A percentile compares a stretch with the other conserved stretches of the same genome.
Conservation (phyloP, 2,888 invertebrate species). For the Drosophila stalkeri region DNA sequence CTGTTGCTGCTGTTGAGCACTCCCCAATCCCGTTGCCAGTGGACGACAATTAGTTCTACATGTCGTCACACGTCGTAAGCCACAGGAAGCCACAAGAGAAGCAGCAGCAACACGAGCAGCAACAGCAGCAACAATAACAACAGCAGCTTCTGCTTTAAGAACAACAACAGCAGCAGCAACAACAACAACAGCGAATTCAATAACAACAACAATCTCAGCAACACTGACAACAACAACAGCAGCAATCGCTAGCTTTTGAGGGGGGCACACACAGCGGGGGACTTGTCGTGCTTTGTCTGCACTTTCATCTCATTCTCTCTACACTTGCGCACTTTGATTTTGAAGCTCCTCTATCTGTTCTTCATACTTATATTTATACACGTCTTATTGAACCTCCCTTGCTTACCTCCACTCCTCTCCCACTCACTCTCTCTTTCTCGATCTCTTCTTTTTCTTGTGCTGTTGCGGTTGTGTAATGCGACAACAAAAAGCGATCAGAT, state of each 20-base stretch:
- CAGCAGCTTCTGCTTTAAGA: neutral
- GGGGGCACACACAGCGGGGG: constrained; percentile 44
- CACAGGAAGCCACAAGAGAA: constrained; percentile 80
- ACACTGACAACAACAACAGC: constrained; percentile 26
- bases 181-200: constrained; percentile 16
- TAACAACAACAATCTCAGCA: constrained; percentile 2
- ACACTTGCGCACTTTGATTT: constrained; percentile 46
- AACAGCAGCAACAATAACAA: constrained; percentile 9
- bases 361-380: constrained; percentile 27
- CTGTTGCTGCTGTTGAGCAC: constrained; percentile 8
- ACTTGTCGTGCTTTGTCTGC: constrained; percentile 59
- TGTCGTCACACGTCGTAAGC: constrained; percentile 83
- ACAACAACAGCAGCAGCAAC: constrained; percentile 20
- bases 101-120: constrained; percentile 28
- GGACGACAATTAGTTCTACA: constrained; percentile 84
- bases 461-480: constrained; percentile 75
- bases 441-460: neutral
- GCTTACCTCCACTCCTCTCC: neutral
- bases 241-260: constrained; percentile 35
- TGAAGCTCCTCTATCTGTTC: constrained; percentile 24
- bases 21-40: constrained; percentile 60
- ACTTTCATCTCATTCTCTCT: constrained; percentile 65
- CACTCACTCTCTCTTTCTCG: neutral
- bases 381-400: neutral
- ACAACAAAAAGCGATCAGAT: constrained; percentile 80